Evolutionary conservation across 2,113 vertebrate species (phyloP), one percentile per base, ranked within the genome.

Genomic region (Brienomyrus longianalis): DNA sequence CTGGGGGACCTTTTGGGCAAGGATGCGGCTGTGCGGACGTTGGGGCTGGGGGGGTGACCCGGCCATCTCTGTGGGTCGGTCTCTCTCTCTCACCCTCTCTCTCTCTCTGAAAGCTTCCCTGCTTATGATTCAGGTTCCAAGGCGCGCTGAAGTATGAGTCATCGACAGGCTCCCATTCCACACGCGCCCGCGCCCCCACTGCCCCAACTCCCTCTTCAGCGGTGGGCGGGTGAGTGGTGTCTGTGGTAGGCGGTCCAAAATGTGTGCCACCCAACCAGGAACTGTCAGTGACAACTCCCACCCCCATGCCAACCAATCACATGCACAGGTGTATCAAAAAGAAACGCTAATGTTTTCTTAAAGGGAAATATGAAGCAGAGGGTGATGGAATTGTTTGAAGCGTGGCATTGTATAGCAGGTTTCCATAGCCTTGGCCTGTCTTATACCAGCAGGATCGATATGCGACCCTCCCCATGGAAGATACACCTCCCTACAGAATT

Each of bases 91-190:
- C 48, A 2, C 48, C 11, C 48, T 2, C 48, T 10, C 9, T 50
- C 48, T 56, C 19, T 21, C 74, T 23, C 39, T 2, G 17, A 56
- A 3, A 21, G 50, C 27, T 13, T 83, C 77, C 70, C 59, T 3
- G 43, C 59, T 5, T 89, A 51, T 83, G 88, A 89, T 89, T 89
- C 88, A 89, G 88, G 31, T 50, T 83, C 50, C 77, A 9, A 35
- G 5, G 45, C 21, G 62, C 6, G 27, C 23, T 19, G 56, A 48
- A 83, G 91, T 39, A 91, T 94, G 93, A 92, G 90, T 94, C 93
- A 94, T 93, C 92, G 84, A 88, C 88, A 70, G 83, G 80, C 90
- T 54, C 83, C 87, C 35, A 39, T 85, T 84, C 87, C 91, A 91
- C 91, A 90, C 90, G 91, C 89, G 88, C 89, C 88, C 90, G 91